A percentile compares a stretch with the other conserved stretches of the same genome.
phyloP scores from a whole-genome alignment of 2,797 vertebrate species.

The Spinus olivaceus region DNA sequence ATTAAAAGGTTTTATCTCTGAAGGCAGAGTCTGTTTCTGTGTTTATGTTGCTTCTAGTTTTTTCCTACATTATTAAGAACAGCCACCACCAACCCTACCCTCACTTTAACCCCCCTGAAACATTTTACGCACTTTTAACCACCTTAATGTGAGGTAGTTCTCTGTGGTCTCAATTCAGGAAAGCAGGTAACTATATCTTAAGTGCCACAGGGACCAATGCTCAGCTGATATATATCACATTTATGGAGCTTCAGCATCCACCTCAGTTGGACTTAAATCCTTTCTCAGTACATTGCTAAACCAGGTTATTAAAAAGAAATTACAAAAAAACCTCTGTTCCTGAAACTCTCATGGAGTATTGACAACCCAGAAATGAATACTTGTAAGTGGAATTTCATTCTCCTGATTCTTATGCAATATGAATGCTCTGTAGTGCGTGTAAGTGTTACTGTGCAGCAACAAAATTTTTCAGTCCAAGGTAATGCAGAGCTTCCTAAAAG shows the following conservation, averaged over 20 bases:
- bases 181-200: not conserved
- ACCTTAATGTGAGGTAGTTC: not conserved
- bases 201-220: not conserved
- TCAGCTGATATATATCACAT: not conserved
- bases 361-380: not conserved
- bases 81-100: not conserved
- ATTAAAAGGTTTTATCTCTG: constrained; percentile 37
- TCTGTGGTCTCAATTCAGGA: not conserved
- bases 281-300: not conserved
- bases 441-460: not conserved
- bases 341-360: not conserved
- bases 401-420: not conserved
- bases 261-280: not conserved
- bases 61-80: not conserved
- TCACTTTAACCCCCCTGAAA: not conserved
- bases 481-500: not conserved
- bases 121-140: not conserved
- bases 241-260: not conserved
- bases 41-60: not conserved
- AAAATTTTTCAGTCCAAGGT: not conserved
- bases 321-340: not conserved
- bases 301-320: not conserved
- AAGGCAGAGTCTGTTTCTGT: not conserved
- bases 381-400: not conserved
- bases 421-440: not conserved